Base-by-base conservation (phyloP, 2,113 vertebrate species). In the Oncorhynchus keta region DNA sequence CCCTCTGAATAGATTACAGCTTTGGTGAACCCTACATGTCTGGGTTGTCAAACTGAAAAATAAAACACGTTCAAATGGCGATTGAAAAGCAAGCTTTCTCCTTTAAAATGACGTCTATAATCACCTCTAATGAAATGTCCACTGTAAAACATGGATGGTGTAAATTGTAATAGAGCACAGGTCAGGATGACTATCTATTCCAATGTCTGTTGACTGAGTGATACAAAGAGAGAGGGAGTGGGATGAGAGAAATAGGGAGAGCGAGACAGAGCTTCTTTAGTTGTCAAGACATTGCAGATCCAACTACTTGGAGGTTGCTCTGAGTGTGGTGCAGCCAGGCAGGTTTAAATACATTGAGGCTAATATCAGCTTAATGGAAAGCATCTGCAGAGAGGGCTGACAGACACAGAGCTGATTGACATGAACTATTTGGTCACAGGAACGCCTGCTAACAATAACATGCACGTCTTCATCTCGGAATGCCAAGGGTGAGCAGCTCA, bases 321-420 rank as follows among this genome's bases (percentile, higher is more conserved):
- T 0, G 6, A 84, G 83, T 68, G 82, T 88, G 85, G 79, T 61
- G 81, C 76, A 73, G 55, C 1, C 13, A 68, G 7, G 32, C 26
- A 68, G 65, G 83, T 88, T 84, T 89, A 87, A 91, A 89, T 84
- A 86, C 83, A 79, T 26, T 70, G 81, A 83, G 84, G 84, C 88
- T 89, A 90, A 92, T 92, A 87, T 88, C 84, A 69, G 80, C 76
- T 86, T 82, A 89, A 91, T 91, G 81, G 80, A 89, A 91, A 90
- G 86, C 88, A 88, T 81, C 81, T 90, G 88, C 77, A 84, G 68
- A 70, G 80, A 82, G 83, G 86, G 79, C 76, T 69, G 26, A 70
- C 65, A 71, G 70, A 67, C 20, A 59, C 84, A 80, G 83, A 87
- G 78, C 76, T 70, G 26, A 70, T 68, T 72, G 70, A 67, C n/a